Percentiles rank a stretch among this genome's conserved stretches.
Conservation (phyloP, 2,113 vertebrate species). For the Sisor rabdophorus region DNA sequence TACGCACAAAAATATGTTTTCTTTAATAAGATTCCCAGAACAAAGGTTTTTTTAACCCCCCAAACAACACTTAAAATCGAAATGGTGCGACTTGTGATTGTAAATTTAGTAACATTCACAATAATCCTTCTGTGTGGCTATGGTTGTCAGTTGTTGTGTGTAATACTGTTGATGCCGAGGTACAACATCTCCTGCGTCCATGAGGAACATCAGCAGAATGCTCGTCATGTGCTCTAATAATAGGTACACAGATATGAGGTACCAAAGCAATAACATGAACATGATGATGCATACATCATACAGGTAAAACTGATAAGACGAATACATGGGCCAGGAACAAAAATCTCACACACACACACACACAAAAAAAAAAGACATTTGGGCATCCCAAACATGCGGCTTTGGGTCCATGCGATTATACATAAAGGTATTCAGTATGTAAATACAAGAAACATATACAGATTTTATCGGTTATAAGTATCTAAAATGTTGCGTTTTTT, state of each 20-base stretch:
- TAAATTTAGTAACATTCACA: neutral
- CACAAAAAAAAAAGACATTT: neutral
- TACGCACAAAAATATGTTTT: neutral
- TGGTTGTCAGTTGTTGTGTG: neutral
- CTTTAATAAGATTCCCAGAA: neutral
- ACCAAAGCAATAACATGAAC: neutral
- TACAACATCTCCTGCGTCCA: no score
- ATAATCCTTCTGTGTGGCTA: neutral
- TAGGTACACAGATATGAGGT: neutral
- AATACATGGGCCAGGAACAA: neutral
- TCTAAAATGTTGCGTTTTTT: neutral
- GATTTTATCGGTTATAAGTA: neutral
- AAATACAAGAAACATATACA: constrained; percentile 17
- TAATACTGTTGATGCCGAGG: neutral
- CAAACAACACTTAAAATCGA: neutral
- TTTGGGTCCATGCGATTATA: constrained; percentile 41
- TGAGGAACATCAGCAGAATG: no score
- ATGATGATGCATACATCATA: neutral
- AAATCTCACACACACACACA: neutral
- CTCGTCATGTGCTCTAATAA: constrained; percentile 24
- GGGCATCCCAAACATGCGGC: constrained; percentile 28
- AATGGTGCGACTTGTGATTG: neutral
- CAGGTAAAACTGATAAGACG: neutral
- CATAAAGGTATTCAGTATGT: neutral
- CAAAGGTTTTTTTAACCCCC: no score